Conservation (phyloP, 2,797 vertebrate genomes). For the Caiman crocodilus region DNA sequence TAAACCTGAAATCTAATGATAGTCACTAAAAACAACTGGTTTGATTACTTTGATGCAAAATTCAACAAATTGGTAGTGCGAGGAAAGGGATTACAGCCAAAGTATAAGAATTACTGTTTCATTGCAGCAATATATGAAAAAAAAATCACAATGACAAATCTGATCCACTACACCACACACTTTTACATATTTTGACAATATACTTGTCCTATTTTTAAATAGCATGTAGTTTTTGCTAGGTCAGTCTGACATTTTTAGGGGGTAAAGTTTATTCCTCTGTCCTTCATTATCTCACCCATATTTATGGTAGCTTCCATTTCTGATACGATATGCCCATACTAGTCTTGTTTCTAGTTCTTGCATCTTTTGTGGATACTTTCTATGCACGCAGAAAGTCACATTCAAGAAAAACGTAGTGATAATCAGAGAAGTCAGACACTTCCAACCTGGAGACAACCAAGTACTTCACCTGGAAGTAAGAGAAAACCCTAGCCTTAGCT, state of each 20-base stretch:
- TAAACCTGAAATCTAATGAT: not conserved
- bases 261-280: not conserved
- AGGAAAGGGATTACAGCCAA: not conserved
- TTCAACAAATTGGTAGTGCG: not conserved
- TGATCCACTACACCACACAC: not conserved
- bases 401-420: too few species aligned
- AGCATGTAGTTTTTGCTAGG: not conserved
- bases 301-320: not conserved
- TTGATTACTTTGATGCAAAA: not conserved
- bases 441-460: not conserved
- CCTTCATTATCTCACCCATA: too few species aligned
- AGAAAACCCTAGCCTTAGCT: not conserved
- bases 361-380: too few species aligned
- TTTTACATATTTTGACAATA: not conserved
- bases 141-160: not conserved
- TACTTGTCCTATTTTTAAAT: not conserved
- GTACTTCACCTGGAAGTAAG: not conserved
- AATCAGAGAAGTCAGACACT: too few species aligned
- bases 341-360: not conserved
- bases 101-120: not conserved
- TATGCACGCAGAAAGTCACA: too few species aligned
- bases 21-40: rapidly evolving
- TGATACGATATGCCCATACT: not conserved
- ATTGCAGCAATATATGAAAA: not conserved
- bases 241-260: not conserved